phyloP scores from a whole-genome alignment of 23 tunicate species.

The Corella eumyota region DNA sequence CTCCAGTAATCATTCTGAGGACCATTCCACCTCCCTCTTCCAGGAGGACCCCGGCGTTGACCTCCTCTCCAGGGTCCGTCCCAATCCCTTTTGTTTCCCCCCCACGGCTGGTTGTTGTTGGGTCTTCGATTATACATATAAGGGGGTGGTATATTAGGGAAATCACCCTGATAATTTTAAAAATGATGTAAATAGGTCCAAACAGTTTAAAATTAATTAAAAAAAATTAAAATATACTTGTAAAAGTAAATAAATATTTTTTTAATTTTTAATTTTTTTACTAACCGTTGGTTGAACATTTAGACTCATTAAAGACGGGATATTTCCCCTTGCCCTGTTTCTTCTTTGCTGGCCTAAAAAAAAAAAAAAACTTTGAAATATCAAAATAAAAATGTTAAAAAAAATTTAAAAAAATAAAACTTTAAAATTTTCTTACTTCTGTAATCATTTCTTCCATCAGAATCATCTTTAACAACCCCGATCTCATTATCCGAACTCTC shows the following conservation, averaged over 20 bases:
- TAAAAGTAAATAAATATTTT: background rate
- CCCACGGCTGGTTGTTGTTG: too few species aligned
- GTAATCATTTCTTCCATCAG: background rate
- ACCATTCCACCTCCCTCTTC: conserved; percentile 6
- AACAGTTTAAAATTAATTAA: too few species aligned
- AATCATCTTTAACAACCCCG: conserved; percentile 34
- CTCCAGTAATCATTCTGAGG: conserved; percentile 48
- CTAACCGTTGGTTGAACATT: conserved; percentile 28
- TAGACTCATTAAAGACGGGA: conserved; percentile 23
- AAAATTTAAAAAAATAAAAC: too few species aligned
- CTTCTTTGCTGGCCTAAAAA: too few species aligned
- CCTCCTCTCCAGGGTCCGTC: conserved; percentile 38
- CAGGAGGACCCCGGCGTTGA: conserved; percentile 3
- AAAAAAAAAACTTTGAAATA: too few species aligned
- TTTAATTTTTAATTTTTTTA: background rate
- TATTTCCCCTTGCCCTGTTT: background rate
- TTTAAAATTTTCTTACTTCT: background rate
- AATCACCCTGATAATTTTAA: background rate
- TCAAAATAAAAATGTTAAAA: too few species aligned
- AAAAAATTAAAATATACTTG: background rate
- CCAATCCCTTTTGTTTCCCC: conserved; percentile 41
- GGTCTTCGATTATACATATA: too few species aligned
- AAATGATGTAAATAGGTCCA: background rate
- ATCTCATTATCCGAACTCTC: conserved; percentile 11
- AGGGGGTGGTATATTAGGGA: background rate